Base-by-base conservation (phyloP, 2,797 vertebrate genomes). In the Cirrhinus mrigala region DNA sequence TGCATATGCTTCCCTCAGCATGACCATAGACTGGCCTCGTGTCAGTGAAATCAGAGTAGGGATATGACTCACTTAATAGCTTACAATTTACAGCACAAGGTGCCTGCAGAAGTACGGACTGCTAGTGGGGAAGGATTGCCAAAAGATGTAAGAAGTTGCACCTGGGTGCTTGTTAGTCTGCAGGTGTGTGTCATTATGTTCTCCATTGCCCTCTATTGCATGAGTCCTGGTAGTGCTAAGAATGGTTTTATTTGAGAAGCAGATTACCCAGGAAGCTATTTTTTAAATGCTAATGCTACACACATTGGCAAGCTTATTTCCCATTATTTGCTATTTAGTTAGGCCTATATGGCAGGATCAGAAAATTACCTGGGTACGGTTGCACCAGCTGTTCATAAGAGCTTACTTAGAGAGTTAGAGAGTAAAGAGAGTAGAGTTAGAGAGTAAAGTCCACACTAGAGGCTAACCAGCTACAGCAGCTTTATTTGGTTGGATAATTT, bases 21-120 rank as follows among this genome's bases (percentile, higher is more conserved):
- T 66, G 69, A 76, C 33, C 78, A 87, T n/a, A 29, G 64, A 33
- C 33, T 71, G 85, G 80, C 54, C 66, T 84, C 24, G 56, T 79
- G 52, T 66, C 73, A 29, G 50, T 50, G 56, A 83, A 22, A 75
- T 52, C 75, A 46, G 44, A 50, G 58, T 46, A 83, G 71, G 48
- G 24, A 46, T 71, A 66, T 76, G 82, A 77, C 80, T 86, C 75
- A 69, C 46, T 79, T 83, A 77, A 77, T 75, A 68, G 52, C 6
- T 24, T 48, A 58, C 37, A 62, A 68, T 84, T 77, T 68, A 84
- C 4, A 54, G 48, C 60, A 69, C 22, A 46, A 29, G n/a, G 12
- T 54, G 33, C 46, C 46, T 68, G 62, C 33, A 69, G 37, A 56
- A 20, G 74, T 44, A 84, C 4, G 7, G 50, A 69, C 20, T 84